These are phyloP conservation scores for Ephialtes manifestator DNA, from an alignment of 2,888 invertebrate genomes.

Conservation along the genomic window DNA sequence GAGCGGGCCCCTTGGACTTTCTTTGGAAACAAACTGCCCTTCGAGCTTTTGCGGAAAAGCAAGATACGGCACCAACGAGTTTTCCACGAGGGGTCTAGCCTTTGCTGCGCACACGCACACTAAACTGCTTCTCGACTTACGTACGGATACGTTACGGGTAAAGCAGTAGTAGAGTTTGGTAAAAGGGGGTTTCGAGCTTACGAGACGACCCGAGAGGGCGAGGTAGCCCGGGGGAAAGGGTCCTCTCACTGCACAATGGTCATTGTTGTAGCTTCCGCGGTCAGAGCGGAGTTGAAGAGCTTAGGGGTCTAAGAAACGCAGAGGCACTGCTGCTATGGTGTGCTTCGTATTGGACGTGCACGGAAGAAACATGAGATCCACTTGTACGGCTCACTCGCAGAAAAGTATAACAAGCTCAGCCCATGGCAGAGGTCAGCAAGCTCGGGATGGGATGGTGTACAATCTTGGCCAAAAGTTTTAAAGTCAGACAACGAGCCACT, in stretches of 20 bases:
- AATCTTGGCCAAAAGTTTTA: constrained; percentile 34
- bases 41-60: constrained; percentile 34
- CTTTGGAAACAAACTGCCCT: constrained; percentile 43
- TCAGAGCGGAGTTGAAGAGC: constrained; percentile 49
- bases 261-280: constrained; percentile 72
- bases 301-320: constrained; percentile 15
- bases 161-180: constrained; percentile 19
- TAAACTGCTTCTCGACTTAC: constrained; percentile 1
- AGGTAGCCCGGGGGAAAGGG: constrained; percentile 43
- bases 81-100: constrained; percentile 8
- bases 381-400: constrained; percentile 47
- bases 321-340: constrained; percentile 23
- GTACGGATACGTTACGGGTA: not conserved
- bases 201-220: constrained; percentile 42
- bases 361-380: constrained; percentile 59
- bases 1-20: constrained; percentile 18
- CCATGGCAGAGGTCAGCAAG: constrained; percentile 25
- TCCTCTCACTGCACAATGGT: constrained; percentile 69
- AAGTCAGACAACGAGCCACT: constrained; percentile 19
- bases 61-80: constrained; percentile 36
- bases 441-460: constrained; percentile 1
- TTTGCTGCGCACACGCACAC: not conserved
- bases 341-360: constrained; percentile 31
- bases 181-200: constrained; percentile 58
- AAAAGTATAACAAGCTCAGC: constrained; percentile 47